phyloP scores from a whole-genome alignment of 2,888 invertebrate genomes.

The Hoplodrina blanda region DNA sequence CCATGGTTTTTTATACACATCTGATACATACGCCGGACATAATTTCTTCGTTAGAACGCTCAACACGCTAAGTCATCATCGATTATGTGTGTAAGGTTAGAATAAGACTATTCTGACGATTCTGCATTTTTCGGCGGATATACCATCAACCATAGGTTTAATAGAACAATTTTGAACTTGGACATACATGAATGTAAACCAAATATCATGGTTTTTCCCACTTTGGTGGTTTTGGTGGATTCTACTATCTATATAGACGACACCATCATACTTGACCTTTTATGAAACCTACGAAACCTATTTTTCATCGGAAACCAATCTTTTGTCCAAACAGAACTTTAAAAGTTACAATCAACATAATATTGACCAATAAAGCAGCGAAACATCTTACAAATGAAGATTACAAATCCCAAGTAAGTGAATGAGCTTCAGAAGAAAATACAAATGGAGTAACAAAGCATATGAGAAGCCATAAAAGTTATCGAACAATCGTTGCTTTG shows the following conservation, averaged over 20 bases:
- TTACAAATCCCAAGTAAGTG: too few relatives aligned
- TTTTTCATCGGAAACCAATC: background rate
- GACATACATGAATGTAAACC: too few relatives aligned
- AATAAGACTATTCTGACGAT: background rate
- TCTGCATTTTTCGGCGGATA: background rate
- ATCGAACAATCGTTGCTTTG: conserved; percentile 8
- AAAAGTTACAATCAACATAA: too few relatives aligned
- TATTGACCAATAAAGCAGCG: too few relatives aligned
- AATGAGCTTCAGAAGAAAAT: background rate
- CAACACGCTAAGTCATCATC: too few relatives aligned
- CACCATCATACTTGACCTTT: background rate
- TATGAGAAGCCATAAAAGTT: background rate
- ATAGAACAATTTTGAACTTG: too few relatives aligned
- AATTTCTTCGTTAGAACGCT: too few relatives aligned
- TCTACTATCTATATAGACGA: background rate
- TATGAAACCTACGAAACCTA: background rate
- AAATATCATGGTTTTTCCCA: background rate
- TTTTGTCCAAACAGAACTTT: too few relatives aligned
- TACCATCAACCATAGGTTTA: background rate
- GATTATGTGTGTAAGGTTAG: too few relatives aligned
- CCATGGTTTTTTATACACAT: too few relatives aligned
- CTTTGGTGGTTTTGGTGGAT: background rate
- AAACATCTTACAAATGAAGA: too few relatives aligned
- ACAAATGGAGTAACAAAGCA: conserved; percentile 3
- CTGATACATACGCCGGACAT: too few relatives aligned